A percentile compares a stretch with the other conserved stretches of the same genome.
phyloP scores from a whole-genome alignment of 53 echinoderm and acorn worm genomes.

The Luidia sarsii region DNA sequence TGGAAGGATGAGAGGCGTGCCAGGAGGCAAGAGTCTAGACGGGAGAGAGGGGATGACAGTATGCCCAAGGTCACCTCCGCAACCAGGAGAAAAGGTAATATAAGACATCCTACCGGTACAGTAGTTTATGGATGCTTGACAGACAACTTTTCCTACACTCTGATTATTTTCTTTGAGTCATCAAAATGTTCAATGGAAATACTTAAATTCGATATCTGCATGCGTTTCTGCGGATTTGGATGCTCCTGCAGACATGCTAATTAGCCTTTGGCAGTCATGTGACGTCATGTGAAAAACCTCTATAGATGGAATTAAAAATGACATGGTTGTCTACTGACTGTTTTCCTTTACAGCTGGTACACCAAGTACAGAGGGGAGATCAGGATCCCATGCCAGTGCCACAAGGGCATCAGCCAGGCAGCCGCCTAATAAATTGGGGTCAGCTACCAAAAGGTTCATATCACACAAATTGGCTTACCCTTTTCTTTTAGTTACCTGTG shows the following conservation, averaged over 20 bases:
- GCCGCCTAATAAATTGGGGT: constrained; percentile 29
- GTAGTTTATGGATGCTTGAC: neutral
- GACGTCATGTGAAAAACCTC: too few species aligned
- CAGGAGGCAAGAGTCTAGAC: constrained; percentile 55
- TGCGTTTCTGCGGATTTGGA: too few species aligned
- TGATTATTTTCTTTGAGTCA: neutral
- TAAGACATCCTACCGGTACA: neutral
- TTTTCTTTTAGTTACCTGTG: too few species aligned
- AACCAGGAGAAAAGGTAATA: constrained; percentile 43
- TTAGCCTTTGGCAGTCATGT: too few species aligned
- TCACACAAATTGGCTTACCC: too few species aligned
- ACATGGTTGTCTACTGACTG: neutral
- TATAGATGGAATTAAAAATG: neutral
- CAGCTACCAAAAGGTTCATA: constrained; percentile 68
- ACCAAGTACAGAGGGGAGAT: constrained; percentile 53
- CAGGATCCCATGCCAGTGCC: constrained; percentile 40
- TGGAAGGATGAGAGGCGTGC: constrained; percentile 78
- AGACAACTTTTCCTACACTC: neutral
- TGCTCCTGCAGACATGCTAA: too few species aligned
- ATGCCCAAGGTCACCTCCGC: constrained; percentile 32
- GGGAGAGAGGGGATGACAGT: constrained; percentile 30
- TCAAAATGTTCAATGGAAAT: too few species aligned
- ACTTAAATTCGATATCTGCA: too few species aligned
- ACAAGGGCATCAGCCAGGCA: constrained; percentile 34
- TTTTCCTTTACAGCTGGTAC: constrained; percentile 31